Base-by-base conservation (phyloP, 2,888 invertebrate species). In the Orthonevra nobilis region DNA sequence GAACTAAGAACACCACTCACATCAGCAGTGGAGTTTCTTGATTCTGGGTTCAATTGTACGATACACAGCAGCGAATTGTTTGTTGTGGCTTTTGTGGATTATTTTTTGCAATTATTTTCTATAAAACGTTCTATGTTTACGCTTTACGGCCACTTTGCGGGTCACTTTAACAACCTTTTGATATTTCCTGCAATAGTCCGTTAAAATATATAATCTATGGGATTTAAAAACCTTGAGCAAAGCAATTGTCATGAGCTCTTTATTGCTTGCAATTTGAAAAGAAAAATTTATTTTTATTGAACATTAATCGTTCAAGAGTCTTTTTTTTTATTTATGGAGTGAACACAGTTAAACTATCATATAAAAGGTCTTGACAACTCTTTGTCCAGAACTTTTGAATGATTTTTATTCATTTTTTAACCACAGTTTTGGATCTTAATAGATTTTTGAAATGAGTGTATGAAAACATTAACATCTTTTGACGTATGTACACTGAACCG, bases 101-200 rank as follows among this genome's bases (percentile, higher is more conserved):
- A 36, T 34, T 10, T 48, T 61, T 36, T 46, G 23, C 42, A 48
- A 20, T 30, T 10, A 14, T 14, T 48, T 40, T 61, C 38, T 42
- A 52, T 17, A 52, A 17, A 48, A 28, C n/a, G 23, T 44, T 42
- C n/a, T 17, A 3, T 14, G 17, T 10, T 61, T 34, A n/a, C n/a
- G 38, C 38, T 42, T 46, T 58, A 36, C 19, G 20, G 48, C 28
- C 66, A 50, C 30, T 52, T 38, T n/a, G n/a, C n/a, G n/a, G n/a
- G 68, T 66, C 52, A 46, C 32, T 46, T 38, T 60, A 46, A 36
- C 30, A 44, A 60, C 58, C 36, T 73, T 68, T 74, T 60, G 30
- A 60, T 68, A 58, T 60, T 54, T 40, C 46, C 74, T 74, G 61
- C 54, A 14, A 17, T 19, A 9, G 46, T 34, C 32, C 34, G 48